Evolutionary conservation across 2,797 vertebrate genomes (phyloP), one percentile per base, ranked within the genome.

Genomic region (Serranus cabrilla): DNA sequence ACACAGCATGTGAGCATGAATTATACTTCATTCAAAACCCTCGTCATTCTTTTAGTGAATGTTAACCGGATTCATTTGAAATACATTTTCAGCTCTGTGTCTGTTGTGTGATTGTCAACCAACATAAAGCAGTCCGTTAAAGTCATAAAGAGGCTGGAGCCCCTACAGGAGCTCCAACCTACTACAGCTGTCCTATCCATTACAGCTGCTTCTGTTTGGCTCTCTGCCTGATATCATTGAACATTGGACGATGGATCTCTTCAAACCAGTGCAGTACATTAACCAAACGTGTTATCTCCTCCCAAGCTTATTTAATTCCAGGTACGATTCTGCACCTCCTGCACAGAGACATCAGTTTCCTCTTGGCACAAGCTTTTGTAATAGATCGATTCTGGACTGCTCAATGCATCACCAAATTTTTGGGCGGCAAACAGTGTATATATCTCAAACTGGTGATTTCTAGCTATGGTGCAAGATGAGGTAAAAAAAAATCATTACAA

Each of bases 211-310:
- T 67, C 60, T 34, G 34, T 39, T 78, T 73, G 71, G 71, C 85
- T 80, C 52, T 40, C 23, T 0, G 67, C 60, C 75, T 58, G 50
- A 61, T 68, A 73, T 73, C 74, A 64, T 25, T 46, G 74, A 65
- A 65, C 71, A 56, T 2, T 7, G 58, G 67, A 68, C 47, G 73
- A 87, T 71, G 62, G 76, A 89, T 89, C 73, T 87, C 71, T 57
- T 7, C 11, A 34, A 68, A 58, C 71, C 59, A 11, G 75, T 27
- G 68, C 81, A 61, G 83, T 78, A 62, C 87, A 88, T 90, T 83
- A 86, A 86, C 74, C 78, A 76, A 83, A 85, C 42, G 2, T 71
- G 81, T 84, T 87, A 88, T 89, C 87, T 87, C 56, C 49, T 79
- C 55, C 60, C 40, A 18, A 67, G 77, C 76, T 83, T 63, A 85